Percentiles rank a stretch among this genome's conserved stretches.
Evolutionary conservation across 2,113 vertebrate genomes (phyloP).

Genomic region (Sula dactylatra): DNA sequence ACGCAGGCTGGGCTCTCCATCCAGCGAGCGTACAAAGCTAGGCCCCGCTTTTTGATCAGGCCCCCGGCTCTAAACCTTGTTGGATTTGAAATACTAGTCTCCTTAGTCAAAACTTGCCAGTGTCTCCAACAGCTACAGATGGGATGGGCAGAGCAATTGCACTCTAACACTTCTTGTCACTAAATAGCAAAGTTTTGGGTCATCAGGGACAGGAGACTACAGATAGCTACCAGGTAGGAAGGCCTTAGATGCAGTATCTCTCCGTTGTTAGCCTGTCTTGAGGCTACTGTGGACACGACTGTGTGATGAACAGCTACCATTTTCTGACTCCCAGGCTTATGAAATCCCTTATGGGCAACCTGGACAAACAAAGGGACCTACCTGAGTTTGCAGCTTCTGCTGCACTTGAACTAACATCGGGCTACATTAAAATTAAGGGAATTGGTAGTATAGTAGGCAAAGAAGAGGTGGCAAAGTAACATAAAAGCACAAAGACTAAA

Average conservation of each 20-base stretch:
- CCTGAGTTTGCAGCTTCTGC: background rate
- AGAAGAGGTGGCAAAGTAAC: background rate
- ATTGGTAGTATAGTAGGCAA: rapidly evolving
- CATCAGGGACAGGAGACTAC: background rate
- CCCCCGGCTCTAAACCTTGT: background rate
- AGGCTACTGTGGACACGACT: background rate
- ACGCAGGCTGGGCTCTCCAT: background rate
- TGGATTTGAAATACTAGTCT: background rate
- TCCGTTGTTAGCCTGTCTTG: background rate
- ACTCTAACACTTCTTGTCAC: background rate
- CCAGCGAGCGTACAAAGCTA: background rate
- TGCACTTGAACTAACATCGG: background rate
- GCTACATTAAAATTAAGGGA: background rate
- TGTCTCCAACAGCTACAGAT: background rate
- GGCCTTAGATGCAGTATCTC: background rate
- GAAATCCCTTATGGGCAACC: background rate
- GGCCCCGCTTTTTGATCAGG: background rate
- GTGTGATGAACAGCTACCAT: background rate
- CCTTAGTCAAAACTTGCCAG: background rate
- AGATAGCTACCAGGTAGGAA: rapidly evolving
- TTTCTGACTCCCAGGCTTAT: background rate
- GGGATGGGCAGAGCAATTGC: background rate
- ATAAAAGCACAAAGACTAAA: background rate
- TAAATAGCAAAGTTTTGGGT: too few species aligned
- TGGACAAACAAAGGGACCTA: background rate